These are phyloP conservation scores for Thera britannica DNA, from an alignment of 2,888 invertebrate species.

Conservation along the genomic window DNA sequence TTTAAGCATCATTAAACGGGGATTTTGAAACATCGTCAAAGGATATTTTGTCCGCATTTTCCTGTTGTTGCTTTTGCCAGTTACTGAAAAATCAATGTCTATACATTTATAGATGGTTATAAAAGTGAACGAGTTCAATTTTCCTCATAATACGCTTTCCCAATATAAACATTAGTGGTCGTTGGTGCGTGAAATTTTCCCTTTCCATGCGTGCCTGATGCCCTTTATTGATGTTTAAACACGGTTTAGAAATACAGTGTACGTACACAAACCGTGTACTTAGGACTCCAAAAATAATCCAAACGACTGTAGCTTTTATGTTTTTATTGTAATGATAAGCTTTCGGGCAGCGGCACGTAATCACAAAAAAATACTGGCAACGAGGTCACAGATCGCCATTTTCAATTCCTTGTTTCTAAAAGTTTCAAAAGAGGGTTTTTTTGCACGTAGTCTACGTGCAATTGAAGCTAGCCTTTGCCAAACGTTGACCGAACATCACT, in stretches of 20 bases:
- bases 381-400: constrained; percentile 2
- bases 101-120: constrained; percentile 45
- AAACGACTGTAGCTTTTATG: not conserved
- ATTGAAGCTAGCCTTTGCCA: constrained; percentile 15
- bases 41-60: constrained; percentile 39
- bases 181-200: constrained; percentile 57
- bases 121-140: constrained; percentile 58
- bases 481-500: constrained; percentile 23
- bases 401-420: constrained; percentile 6
- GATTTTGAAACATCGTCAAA: constrained; percentile 40
- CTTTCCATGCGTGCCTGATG: constrained; percentile 50
- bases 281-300: constrained; percentile 4
- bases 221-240: constrained; percentile 36
- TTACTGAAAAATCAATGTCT: constrained; percentile 55
- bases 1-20: constrained; percentile 41
- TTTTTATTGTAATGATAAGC: constrained; percentile 2
- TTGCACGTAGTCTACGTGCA: constrained; percentile 21
- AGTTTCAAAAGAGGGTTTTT: constrained; percentile 14
- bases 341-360: not conserved
- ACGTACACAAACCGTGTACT: constrained; percentile 8
- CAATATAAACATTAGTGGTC: constrained; percentile 65
- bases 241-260: constrained; percentile 22
- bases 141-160: constrained; percentile 51
- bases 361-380: not conserved
- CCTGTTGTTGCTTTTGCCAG: constrained; percentile 35